Conservation (phyloP, 1,140 invertebrate genomes). For the Stenopsyche tienmushanensis region DNA sequence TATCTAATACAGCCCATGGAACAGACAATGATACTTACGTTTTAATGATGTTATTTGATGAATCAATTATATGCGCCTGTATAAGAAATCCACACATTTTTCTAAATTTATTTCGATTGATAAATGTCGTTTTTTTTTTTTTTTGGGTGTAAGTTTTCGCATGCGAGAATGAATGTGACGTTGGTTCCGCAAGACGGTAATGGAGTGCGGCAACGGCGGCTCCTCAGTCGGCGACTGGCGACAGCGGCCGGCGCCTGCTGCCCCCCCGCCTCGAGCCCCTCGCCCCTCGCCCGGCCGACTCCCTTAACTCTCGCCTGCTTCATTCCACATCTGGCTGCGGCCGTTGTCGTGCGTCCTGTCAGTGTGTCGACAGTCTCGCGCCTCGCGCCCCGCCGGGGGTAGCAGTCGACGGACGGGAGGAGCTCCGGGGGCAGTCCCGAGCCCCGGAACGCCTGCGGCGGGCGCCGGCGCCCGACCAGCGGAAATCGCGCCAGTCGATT, state of each 20-base stretch:
- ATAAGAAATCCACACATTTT: no score
- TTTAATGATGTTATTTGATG: no score
- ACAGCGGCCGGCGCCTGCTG: constrained; percentile 38
- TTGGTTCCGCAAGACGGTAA: neutral
- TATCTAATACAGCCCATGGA: no score
- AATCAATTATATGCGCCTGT: no score
- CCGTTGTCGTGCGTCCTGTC: no score
- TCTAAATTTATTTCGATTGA: no score
- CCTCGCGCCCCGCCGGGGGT: neutral
- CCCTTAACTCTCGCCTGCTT: neutral
- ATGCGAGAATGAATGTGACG: constrained; percentile 4
- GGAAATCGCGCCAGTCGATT: no score
- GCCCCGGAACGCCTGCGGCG: neutral
- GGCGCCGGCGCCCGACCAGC: neutral
- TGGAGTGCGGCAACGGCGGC: constrained; percentile 23
- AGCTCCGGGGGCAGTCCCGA: no score
- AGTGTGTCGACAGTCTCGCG: neutral
- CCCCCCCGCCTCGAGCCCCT: neutral
- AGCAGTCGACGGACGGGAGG: neutral
- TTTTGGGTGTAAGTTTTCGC: no score
- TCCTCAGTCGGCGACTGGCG: constrained; percentile 36
- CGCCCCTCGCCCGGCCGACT: neutral
- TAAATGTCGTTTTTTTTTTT: no score
- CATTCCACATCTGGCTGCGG: no score
- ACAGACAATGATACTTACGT: no score